phyloP scores from a whole-genome alignment of 1,140 invertebrate genomes.

The Kradibia gibbosae region DNA sequence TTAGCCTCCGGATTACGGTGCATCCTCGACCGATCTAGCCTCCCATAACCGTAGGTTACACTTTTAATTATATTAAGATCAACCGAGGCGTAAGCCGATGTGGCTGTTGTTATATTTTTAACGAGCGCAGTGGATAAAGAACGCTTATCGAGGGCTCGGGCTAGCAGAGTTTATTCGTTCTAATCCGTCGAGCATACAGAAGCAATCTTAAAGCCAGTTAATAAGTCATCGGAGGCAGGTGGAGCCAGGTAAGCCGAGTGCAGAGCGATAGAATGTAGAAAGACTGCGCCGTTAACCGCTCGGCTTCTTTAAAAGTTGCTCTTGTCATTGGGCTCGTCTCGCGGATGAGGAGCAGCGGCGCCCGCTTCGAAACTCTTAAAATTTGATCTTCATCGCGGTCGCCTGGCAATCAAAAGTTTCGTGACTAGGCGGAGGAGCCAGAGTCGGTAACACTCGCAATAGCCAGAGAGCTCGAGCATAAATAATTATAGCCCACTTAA shows the following conservation, averaged over 20 bases:
- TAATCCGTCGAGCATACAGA: neutral
- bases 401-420: constrained; percentile 56
- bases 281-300: neutral
- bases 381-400: constrained; percentile 45
- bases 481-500: constrained; percentile 63
- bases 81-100: neutral
- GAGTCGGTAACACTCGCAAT: constrained; percentile 48
- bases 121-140: neutral
- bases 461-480: constrained; percentile 52
- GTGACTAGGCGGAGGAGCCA: neutral
- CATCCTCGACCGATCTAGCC: no score
- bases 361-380: constrained; percentile 24
- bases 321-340: neutral
- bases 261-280: neutral
- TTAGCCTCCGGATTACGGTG: no score
- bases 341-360: neutral
- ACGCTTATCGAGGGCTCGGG: neutral
- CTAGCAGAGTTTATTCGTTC: neutral
- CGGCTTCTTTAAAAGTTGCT: constrained; percentile 11
- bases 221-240: neutral
- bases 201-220: neutral
- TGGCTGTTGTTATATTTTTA: neutral
- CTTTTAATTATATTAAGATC: no score
- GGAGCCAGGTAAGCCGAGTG: neutral
- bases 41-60: no score